phyloP scores from a whole-genome alignment of 2,113 vertebrate species.

The Nanorana parkeri region DNA sequence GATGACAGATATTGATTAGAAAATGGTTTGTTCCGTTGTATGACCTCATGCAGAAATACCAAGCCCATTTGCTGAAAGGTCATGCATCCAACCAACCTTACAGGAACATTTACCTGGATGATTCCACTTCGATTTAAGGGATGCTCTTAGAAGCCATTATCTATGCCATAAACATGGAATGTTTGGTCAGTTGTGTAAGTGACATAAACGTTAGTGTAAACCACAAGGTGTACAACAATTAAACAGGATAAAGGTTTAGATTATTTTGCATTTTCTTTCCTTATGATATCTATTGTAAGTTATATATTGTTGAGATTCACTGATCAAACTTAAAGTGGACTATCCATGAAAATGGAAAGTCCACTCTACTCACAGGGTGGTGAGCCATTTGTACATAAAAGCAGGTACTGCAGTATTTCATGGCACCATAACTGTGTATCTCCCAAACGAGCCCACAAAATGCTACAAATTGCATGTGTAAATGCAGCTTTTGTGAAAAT shows the following conservation, averaged over 20 bases:
- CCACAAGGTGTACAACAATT: slow-evolving; percentile 23
- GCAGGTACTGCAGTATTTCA: too few relatives aligned
- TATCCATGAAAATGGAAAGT: too few relatives aligned
- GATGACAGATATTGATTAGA: slow-evolving; percentile 68
- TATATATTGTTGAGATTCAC: too few relatives aligned
- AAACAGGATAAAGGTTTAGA: not conserved
- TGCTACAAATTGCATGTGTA: too few relatives aligned
- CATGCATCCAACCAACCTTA: slow-evolving; percentile 75
- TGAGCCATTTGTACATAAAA: too few relatives aligned
- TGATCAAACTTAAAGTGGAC: too few relatives aligned
- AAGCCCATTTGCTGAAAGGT: slow-evolving; percentile 68
- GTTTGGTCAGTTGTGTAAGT: slow-evolving; percentile 74
- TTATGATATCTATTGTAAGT: too few relatives aligned
- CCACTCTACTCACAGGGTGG: too few relatives aligned
- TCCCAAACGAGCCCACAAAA: too few relatives aligned
- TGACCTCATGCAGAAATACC: slow-evolving; percentile 72
- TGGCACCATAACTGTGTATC: too few relatives aligned
- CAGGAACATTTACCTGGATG: slow-evolving; percentile 81
- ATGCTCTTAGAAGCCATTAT: slow-evolving; percentile 86
- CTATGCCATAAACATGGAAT: slow-evolving; percentile 90
- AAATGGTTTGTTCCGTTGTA: slow-evolving; percentile 61
- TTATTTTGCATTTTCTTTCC: too few relatives aligned
- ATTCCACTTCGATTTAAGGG: slow-evolving; percentile 81
- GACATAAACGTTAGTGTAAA: slow-evolving; percentile 60
- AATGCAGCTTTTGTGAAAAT: too few relatives aligned